Evolutionary conservation across 1,140 invertebrate species (phyloP), one percentile per base, ranked within the genome.

Genomic region (Ganaspis sp.): DNA sequence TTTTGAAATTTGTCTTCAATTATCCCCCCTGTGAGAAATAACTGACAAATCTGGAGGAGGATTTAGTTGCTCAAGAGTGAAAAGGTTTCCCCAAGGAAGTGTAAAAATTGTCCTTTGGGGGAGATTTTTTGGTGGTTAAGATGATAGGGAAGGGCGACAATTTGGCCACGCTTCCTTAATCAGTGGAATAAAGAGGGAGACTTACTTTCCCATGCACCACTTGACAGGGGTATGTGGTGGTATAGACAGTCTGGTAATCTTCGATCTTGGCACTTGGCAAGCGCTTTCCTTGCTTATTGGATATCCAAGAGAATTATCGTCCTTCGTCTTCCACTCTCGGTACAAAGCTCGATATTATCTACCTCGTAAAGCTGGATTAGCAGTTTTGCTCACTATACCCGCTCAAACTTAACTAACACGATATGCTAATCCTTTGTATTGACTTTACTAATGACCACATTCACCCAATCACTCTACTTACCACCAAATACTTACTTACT

Each of bases 281-380:
- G 58, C 58, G 58, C 23, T 64, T 64, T 64, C 58, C 23, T 64
- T 64, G 58, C 58, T 64, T 64, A 64, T 64, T 64, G 58, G 58
- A 64, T 64, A 64, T 64, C 58, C 58, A 64, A 64, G 58, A 34
- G 58, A 64, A 64, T 64, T 64, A 64, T 29, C 58, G 23, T 64
- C 58, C 58, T 64, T 64, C 58, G 54, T 64, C 58, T 64, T 64
- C 54, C 21, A 26, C 58, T 64, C 58, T 12, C 58, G 26, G 11
- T 26, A 64, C 58, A 64, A 64, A 64, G 58, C 23, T 29, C 58
- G 58, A 64, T 64, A 64, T 64, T 64, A 64, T 64, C 58, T 64
- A 29, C 58, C 58, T 64, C 58, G 58, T 64, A 64, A 64, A 64
- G 58, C 58, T 64, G 58, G 58, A 64, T 64, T 64, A 64, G 23